A percentile compares a stretch with the other conserved stretches of the same genome.
Conservation (phyloP, 2,113 vertebrate genomes). For the Passer montanus region DNA sequence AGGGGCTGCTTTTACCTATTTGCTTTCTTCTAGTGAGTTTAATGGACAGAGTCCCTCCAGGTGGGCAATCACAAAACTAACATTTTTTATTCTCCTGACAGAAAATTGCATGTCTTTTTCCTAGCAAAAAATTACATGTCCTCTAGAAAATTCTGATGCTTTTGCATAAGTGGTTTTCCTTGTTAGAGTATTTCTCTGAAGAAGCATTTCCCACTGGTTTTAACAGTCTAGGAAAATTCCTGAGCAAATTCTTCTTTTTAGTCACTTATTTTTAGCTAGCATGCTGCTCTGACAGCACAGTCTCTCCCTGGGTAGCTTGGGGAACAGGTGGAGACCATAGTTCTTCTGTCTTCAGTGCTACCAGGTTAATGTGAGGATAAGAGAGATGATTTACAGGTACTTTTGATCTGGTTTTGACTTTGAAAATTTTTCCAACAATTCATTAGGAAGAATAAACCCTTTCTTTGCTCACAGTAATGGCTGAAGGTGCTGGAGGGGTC, state of each 20-base stretch:
- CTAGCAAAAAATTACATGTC: neutral
- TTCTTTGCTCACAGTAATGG: neutral
- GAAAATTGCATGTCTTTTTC: neutral
- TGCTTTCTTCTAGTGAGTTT: neutral
- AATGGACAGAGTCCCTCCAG: neutral
- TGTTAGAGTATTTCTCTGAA: neutral
- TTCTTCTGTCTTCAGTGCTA: neutral
- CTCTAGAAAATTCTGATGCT: conserved; percentile 6
- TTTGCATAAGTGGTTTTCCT: conserved; percentile 5
- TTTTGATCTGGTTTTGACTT: neutral
- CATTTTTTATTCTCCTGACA: conserved; percentile 14
- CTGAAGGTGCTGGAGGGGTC: neutral
- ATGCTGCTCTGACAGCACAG: neutral
- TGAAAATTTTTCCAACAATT: neutral
- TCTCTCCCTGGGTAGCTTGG: neutral
- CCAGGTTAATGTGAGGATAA: neutral
- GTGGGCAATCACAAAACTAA: neutral
- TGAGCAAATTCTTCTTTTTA: neutral
- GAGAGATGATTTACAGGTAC: neutral
- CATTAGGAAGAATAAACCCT: neutral
- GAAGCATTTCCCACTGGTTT: neutral
- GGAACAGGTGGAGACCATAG: neutral
- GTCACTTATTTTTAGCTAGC: neutral
- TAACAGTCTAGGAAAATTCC: neutral
- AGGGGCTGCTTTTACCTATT: neutral